Conservation (phyloP, 2,888 invertebrate genomes). For the Unio pictorum region DNA sequence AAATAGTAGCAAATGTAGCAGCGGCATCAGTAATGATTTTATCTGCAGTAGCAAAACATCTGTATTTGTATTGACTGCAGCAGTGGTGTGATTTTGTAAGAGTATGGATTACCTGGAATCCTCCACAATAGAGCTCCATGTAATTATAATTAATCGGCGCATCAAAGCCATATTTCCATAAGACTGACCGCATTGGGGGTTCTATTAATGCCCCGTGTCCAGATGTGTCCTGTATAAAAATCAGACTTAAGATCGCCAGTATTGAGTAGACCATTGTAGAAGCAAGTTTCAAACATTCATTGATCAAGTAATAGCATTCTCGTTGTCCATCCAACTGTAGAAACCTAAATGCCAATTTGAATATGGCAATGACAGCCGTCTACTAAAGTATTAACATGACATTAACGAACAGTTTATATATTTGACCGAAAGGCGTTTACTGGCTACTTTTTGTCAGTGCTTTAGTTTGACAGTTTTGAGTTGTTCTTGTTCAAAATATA, state of each 20-base stretch:
- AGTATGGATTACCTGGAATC: conserved; percentile 14
- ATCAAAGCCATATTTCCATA: conserved; percentile 31
- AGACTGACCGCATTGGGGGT: conserved; percentile 30
- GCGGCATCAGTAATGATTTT: conserved; percentile 17
- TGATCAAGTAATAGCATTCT: too few relatives aligned
- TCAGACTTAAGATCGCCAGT: neutral
- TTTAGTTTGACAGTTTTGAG: too few relatives aligned
- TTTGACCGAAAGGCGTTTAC: too few relatives aligned
- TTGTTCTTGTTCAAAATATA: too few relatives aligned
- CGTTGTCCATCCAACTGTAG: too few relatives aligned
- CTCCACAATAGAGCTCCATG: conserved; percentile 30
- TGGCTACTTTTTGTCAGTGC: too few relatives aligned
- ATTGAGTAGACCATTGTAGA: neutral
- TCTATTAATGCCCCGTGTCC: conserved; percentile 31
- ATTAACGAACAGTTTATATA: too few relatives aligned
- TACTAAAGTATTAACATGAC: too few relatives aligned
- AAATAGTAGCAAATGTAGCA: conserved; percentile 30
- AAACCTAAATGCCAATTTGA: too few relatives aligned
- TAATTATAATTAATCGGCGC: conserved; percentile 32
- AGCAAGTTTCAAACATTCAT: neutral
- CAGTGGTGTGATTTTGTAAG: neutral
- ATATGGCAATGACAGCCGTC: too few relatives aligned
- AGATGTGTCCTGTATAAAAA: conserved; percentile 7
- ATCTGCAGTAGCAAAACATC: conserved; percentile 8
- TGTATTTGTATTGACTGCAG: neutral